Conservation (phyloP, 1,140 invertebrate genomes). For the Drosophila ercepeae region DNA sequence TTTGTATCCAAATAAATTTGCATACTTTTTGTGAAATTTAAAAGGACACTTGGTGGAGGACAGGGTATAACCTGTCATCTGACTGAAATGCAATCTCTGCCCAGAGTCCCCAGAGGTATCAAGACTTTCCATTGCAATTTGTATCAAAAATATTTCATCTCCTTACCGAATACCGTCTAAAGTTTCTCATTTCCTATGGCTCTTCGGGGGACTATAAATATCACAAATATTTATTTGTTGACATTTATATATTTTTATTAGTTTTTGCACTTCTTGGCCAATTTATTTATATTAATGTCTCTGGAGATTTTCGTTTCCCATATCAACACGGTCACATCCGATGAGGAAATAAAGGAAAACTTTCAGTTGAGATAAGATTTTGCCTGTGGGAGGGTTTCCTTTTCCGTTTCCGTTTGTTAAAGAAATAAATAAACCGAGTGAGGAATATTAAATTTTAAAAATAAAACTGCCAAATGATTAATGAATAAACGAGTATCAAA, state of each 20-base stretch:
- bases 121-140: constrained; percentile 17
- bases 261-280: constrained; percentile 38
- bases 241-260: constrained; percentile 50
- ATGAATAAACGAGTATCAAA: not conserved
- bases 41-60: constrained; percentile 10
- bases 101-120: constrained; percentile 7
- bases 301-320: constrained; percentile 51
- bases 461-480: not conserved
- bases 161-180: not conserved
- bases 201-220: constrained; percentile 26
- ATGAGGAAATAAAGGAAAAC: not conserved
- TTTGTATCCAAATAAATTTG: constrained; percentile 5
- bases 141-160: constrained; percentile 13
- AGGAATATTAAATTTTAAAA: too few species aligned
- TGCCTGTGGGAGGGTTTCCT: constrained; percentile 20
- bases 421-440: not conserved
- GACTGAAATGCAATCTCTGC: constrained; percentile 41
- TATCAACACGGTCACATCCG: constrained; percentile 30
- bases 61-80: constrained; percentile 12
- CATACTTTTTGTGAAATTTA: constrained; percentile 32
- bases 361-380: constrained; percentile 11
- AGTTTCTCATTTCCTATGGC: constrained; percentile 13
- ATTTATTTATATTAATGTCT: constrained; percentile 61
- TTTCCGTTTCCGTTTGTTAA: constrained; percentile 29
- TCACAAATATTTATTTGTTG: constrained; percentile 32